Evolutionary conservation across 2,797 vertebrate genomes (phyloP), one percentile per base, ranked within the genome.

Genomic region (Sparidentex hasta): DNA sequence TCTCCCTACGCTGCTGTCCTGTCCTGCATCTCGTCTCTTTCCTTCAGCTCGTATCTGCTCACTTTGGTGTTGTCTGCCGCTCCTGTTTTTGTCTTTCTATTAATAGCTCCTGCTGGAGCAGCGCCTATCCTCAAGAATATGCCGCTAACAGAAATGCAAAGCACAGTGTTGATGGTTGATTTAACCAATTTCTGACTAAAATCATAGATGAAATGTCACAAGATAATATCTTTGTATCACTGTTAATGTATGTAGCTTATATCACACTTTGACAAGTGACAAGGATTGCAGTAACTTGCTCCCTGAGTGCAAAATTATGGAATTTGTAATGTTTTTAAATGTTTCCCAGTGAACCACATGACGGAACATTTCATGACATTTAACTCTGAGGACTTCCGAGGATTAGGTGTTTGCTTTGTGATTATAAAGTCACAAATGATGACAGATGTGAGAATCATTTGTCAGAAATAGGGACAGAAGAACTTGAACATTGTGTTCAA

Each of bases 11-110:
- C 67, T 29, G 73, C 68, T 46, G 27, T 58, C 69, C 71, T 20
- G 55, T 54, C 55, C 46, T 56, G 74, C 13, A 38, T 66, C 77
- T 78, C 50, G 2, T 85, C 78, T 78, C 71, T 76, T 74, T 58
- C 63, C 57, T 71, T 29, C 44, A 8, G n/a, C 75, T 79, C 12
- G 2, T 43, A 46, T 69, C 72, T 29, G 68, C 80, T 81, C 78
- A 21, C 25, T 70, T 82, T 81, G 75, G 83, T 73, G 43, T 75
- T 67, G 79, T 80, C 78, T 76, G 65, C 71, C 1, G 50, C 65
- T 84, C 64, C 76, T 78, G 83, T 69, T 87, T 82, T 74, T 75
- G 71, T 82, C 81, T 74, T 59, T 77, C 90, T 93, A 89, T 88
- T 87, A 82, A 84, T 91, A 92, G 86, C 81, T 56, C 21, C 5